Evolutionary conservation across 1,140 invertebrate species (phyloP).

Genomic region (Drosophila ironensis): DNA sequence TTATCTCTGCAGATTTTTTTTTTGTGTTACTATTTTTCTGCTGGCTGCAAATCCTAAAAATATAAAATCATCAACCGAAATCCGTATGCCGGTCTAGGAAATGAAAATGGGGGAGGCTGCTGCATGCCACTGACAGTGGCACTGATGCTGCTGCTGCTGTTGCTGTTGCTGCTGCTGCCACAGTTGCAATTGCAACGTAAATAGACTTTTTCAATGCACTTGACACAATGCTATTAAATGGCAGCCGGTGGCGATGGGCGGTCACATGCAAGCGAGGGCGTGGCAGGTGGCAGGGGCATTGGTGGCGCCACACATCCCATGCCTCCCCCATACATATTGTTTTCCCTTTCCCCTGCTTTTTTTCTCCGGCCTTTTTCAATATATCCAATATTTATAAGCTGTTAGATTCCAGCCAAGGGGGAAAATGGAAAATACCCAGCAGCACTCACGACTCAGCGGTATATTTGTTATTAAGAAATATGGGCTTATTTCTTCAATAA

Average conservation of each 20-base stretch:
- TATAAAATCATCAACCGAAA: conserved; percentile 65
- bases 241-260: conserved; percentile 37
- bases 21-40: conserved; percentile 4
- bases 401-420: conserved; percentile 33
- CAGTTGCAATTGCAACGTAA: conserved; percentile 75
- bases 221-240: conserved; percentile 80
- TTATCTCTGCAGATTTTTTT: conserved; percentile 4
- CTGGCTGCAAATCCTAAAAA: conserved; percentile 45
- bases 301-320: neutral
- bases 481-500: no score
- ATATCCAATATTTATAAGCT: conserved; percentile 70
- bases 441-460: neutral
- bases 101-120: neutral
- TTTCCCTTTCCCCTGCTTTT: conserved; percentile 17
- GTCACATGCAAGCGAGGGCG: neutral
- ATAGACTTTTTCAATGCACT: conserved; percentile 80
- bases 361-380: conserved; percentile 37
- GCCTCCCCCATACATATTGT: conserved; percentile 24
- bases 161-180: conserved; percentile 25
- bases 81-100: conserved; percentile 1
- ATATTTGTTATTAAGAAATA: neutral
- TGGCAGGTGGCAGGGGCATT: neutral
- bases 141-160: neutral
- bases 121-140: conserved; percentile 20
- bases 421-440: neutral